phyloP scores from a whole-genome alignment of 2,888 invertebrate genomes.

The Leptinotarsa juncta region DNA sequence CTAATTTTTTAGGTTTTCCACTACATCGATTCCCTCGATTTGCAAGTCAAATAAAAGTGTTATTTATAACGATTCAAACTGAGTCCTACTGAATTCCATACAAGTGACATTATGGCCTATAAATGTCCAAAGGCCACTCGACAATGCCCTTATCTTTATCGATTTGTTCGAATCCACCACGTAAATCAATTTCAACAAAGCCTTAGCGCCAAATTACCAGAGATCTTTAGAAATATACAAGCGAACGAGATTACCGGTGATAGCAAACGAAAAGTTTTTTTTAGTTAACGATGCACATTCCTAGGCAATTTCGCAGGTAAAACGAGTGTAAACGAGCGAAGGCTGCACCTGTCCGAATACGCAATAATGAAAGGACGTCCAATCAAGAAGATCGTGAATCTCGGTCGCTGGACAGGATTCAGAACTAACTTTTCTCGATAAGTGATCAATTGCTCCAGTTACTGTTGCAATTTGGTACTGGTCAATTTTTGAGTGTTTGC shows the following conservation, averaged over 20 bases:
- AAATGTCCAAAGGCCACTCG: background rate
- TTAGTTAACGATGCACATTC: conserved; percentile 25
- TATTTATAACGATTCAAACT: background rate
- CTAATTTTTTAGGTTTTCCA: too few relatives aligned
- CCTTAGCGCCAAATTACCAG: conserved; percentile 19
- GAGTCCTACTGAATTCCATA: background rate
- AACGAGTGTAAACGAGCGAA: conserved; percentile 29
- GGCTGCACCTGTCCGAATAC: conserved; percentile 32
- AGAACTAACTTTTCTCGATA: background rate
- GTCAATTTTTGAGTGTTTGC: too few relatives aligned
- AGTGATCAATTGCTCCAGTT: background rate
- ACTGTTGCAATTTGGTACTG: too few relatives aligned
- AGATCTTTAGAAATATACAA: conserved; percentile 18
- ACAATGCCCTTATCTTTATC: background rate
- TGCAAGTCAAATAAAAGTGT: too few relatives aligned
- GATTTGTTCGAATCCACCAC: conserved; percentile 22
- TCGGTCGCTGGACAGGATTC: conserved; percentile 19
- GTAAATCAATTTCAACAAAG: conserved; percentile 34
- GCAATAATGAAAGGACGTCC: conserved; percentile 28
- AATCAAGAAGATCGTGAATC: conserved; percentile 29
- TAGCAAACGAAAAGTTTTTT: conserved; percentile 24
- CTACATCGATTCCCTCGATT: too few relatives aligned
- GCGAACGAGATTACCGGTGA: conserved; percentile 24
- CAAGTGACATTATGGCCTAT: background rate
- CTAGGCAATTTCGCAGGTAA: conserved; percentile 35